Evolutionary conservation across 2,113 vertebrate species (phyloP), one percentile per base, ranked within the genome.

Genomic region (Eurypyga helias): DNA sequence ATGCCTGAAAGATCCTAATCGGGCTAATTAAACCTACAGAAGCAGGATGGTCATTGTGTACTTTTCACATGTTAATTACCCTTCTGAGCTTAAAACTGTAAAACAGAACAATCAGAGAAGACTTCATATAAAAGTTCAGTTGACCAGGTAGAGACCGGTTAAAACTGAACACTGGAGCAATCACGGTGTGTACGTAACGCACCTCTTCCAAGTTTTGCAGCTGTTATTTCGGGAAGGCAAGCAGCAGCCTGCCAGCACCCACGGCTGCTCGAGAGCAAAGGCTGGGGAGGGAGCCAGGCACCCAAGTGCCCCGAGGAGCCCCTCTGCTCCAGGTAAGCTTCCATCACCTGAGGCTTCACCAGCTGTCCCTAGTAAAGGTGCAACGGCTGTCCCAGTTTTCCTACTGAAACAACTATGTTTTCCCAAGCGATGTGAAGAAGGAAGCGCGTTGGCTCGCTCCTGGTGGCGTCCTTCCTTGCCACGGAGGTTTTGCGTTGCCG

Each of bases 221-320:
- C 1, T 13, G n/a, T 20, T 52, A 15, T 33, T 79, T 66, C 8
- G 7, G 33, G 55, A 26, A 61, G 25, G 17, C 7, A 9, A 17
- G 20, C 0, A 26, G 25, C 19, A 52, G 24, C 4, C n/a, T 18
- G 65, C 38, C 51, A 17, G 69, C 13, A 2, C n/a, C 38, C 4
- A 1, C 0, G 51, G 51, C 16, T 24, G 28, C 58, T 33, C 0
- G 7, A 51, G 10, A 1, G 21, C 34, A 2, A 25, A 14, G 49
- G 23, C 4, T 31, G 19, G 0, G 2, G 11, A 9, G 17, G 45
- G 8, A 8, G 25, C 21, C 1, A 3, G 24, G 2, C 0, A 1
- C 54, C 6, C 36, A 3, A 16, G 19, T 5, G 23, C 28, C 18
- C 18, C 2, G 11, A 41, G 28, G 23, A 17, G 46, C 8, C 3